phyloP scores from a whole-genome alignment of 2,113 vertebrate genomes.

The Leptobrachium leishanense region DNA sequence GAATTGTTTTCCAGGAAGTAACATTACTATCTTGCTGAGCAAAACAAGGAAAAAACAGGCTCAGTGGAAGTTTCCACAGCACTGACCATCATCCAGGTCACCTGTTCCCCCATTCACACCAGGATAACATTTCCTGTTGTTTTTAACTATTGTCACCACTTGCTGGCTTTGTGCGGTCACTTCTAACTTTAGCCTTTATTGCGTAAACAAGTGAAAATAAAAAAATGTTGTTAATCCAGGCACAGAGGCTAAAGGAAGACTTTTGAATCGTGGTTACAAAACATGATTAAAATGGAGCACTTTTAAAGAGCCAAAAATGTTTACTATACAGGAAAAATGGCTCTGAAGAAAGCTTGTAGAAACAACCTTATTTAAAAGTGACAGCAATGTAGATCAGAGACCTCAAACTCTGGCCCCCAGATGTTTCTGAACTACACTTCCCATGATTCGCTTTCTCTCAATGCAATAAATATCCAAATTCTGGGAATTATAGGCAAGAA shows the following conservation, averaged over 20 bases:
- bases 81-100: conserved; percentile 93
- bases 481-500: no score
- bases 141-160: conserved; percentile 90
- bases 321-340: no score
- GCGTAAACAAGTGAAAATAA: conserved; percentile 69
- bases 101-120: conserved; percentile 89
- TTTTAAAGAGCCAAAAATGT: no score
- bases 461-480: no score
- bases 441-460: no score
- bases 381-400: no score
- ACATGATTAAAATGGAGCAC: no score
- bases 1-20: conserved; percentile 71
- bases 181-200: conserved; percentile 85
- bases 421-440: no score
- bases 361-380: no score
- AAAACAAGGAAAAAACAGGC: conserved; percentile 85
- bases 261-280: no score
- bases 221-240: background rate
- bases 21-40: conserved; percentile 67
- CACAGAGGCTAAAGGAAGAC: background rate
- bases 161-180: conserved; percentile 70
- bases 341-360: no score
- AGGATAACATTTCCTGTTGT: conserved; percentile 94
- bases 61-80: conserved; percentile 95
- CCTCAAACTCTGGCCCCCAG: no score